Conservation (phyloP, 23 tunicate genomes). For the Trididemnum nubilum region DNA sequence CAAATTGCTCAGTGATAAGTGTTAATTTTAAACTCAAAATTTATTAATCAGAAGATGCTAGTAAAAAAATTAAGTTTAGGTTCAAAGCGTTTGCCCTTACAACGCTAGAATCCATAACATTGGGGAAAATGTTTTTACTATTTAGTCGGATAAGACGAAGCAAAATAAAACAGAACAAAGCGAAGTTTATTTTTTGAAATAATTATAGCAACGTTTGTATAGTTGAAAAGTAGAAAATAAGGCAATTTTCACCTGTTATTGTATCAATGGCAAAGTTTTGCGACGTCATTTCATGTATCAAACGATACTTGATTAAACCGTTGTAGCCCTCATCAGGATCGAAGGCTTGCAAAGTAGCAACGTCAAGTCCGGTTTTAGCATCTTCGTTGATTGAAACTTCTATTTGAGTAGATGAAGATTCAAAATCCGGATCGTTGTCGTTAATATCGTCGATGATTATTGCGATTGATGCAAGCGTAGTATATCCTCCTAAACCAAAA, state of each 20-base stretch:
- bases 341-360: slow-evolving; percentile 41
- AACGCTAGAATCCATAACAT: too few relatives aligned
- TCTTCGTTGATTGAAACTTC: slow-evolving; percentile 33
- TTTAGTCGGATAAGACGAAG: too few relatives aligned
- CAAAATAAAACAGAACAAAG: too few relatives aligned
- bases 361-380: slow-evolving; percentile 12
- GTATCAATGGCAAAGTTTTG: slow-evolving; percentile 2
- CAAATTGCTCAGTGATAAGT: not conserved
- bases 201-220: too few relatives aligned
- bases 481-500: too few relatives aligned
- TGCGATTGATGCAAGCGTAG: too few relatives aligned
- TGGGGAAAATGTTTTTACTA: too few relatives aligned
- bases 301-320: slow-evolving; percentile 35
- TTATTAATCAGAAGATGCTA: too few relatives aligned
- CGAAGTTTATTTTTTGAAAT: too few relatives aligned
- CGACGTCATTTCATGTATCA: not conserved
- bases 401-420: not conserved
- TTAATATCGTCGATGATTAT: slow-evolving; percentile 39
- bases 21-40: not conserved
- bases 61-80: too few relatives aligned
- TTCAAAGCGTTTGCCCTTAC: too few relatives aligned
- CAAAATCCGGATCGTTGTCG: slow-evolving; percentile 64
- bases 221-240: too few relatives aligned
- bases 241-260: slow-evolving; percentile 17
- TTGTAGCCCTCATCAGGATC: slow-evolving; percentile 61